Evolutionary conservation across 2,888 invertebrate species (phyloP), one percentile per base, ranked within the genome.

Genomic region (Lissocephala sabroskyi): DNA sequence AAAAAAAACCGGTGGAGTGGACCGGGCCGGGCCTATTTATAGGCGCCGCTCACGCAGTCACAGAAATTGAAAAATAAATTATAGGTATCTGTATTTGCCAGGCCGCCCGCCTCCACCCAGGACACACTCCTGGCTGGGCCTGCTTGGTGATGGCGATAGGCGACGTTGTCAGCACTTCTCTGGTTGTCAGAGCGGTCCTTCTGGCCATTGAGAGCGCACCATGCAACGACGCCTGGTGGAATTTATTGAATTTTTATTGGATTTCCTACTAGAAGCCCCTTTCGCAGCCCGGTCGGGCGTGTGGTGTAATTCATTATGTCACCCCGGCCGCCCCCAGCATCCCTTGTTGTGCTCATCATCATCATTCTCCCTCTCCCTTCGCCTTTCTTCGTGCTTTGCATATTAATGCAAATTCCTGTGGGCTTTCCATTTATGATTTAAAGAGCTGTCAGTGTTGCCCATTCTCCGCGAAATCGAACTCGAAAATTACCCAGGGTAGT

Each of bases 171-270:
- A 7, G 7, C n/a, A 7, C 23, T 23, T 30, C 30, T 11, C 30
- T n/a, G n/a, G 3, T 10, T 11, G 30, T 30, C 30, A n/a, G 30
- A 4, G 6, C 5, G n/a, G 11, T 30, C n/a, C 3, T 30, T 30
- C 4, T 30, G 30, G 7, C 23, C 23, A 23, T 7, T 5, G 23
- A 23, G 23, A 23, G 23, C 3, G 23, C 7, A 3, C 7, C 65
- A 65, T 48, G 65, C 65, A 65, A 57, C 56, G 50, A 59, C 75
- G 41, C 16, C 14, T 73, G 66, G 61, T 46, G 65, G 79, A 76
- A 73, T 73, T 74, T 79, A 74, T 74, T 79, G 79, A 76, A 76
- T 79, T 74, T 74, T 74, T 74, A 74, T 74, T 74, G 73, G 68
- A 79, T 76, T 79, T 73, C 30, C 7, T 10, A 30, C 4, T 30